Base-by-base conservation (phyloP, 2,113 vertebrate genomes). In the Herpetotheres cachinnans region DNA sequence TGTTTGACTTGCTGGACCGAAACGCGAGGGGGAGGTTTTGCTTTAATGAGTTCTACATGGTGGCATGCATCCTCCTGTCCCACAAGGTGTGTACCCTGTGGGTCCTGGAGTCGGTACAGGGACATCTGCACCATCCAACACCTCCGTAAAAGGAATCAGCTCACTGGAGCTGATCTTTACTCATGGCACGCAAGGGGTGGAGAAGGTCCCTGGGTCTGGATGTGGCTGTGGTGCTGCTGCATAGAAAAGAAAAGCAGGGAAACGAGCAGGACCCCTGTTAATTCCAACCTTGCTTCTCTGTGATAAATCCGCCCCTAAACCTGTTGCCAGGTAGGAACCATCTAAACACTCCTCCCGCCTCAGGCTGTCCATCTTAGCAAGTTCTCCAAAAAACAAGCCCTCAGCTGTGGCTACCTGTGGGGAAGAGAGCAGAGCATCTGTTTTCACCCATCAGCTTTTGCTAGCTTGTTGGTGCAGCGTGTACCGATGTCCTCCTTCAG, bases 1-100 rank as follows among this genome's bases (percentile, higher is more conserved):
- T 97, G 22, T 97, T 98, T 11, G 36, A 97, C 71, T 93, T 98
- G 84, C 87, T 98, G 83, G 97, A 97, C 74, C 83, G 49, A 94
- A 89, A 61, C 0, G 20, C 29, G 2, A 29, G 30, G 18, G 94
- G 97, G 7, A 96, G 95, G 91, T 96, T 97, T 6, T 91, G 79
- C 24, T 98, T 97, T 49, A 96, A 97, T 8, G 93, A 97, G 77
- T 97, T 97, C 92, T 98, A 93, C 80, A 47, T 89, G 72, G 27
- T 97, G 65, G 67, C 81, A 5, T 97, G 96, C 77, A 96, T 97
- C 19, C 63, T 98, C 54, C 92, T 98, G 65, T 72, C 97, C 8
- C 96, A 86, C 2, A 27, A 98, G 96, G 97, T 55, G 65, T n/a
- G 62, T 74, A n/a, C 9, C n/a, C 42, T 21, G 36, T 2, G 0